These are phyloP conservation scores for Periparus ater DNA, from an alignment of 2,797 vertebrate genomes.

Conservation along the genomic window DNA sequence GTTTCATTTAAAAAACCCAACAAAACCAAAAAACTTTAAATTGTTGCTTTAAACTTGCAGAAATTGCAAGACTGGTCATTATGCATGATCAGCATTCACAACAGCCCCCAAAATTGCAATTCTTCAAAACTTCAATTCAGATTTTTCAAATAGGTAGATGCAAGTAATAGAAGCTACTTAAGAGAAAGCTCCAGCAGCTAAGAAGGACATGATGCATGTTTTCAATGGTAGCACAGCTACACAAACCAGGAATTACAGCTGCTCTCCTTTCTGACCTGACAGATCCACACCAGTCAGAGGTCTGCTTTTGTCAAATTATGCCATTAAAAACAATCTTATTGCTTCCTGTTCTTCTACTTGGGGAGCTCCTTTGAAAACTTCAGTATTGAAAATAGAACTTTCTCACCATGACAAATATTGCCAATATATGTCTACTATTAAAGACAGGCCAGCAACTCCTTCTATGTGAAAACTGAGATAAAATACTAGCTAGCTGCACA, in stretches of 20 bases:
- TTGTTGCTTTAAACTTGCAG: background rate
- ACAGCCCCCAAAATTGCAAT: background rate
- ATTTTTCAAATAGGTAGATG: background rate
- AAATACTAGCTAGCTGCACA: background rate
- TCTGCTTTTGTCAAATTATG: background rate
- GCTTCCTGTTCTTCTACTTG: background rate
- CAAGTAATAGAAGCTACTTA: background rate
- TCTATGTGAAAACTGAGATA: background rate
- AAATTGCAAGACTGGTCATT: background rate
- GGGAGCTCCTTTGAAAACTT: background rate
- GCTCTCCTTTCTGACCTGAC: background rate
- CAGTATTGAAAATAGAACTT: background rate
- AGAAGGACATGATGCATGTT: background rate
- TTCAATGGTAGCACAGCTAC: background rate
- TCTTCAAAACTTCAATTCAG: background rate
- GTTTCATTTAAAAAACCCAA: rapidly evolving
- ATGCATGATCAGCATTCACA: background rate
- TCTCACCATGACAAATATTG: background rate
- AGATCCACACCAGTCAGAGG: background rate
- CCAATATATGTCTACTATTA: background rate
- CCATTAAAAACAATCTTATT: background rate
- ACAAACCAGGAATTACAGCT: background rate
- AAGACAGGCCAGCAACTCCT: background rate
- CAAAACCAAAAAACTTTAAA: background rate
- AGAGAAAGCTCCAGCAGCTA: background rate